Conservation (phyloP, 2,113 vertebrate species). For the Pachypanchax playfairii region DNA sequence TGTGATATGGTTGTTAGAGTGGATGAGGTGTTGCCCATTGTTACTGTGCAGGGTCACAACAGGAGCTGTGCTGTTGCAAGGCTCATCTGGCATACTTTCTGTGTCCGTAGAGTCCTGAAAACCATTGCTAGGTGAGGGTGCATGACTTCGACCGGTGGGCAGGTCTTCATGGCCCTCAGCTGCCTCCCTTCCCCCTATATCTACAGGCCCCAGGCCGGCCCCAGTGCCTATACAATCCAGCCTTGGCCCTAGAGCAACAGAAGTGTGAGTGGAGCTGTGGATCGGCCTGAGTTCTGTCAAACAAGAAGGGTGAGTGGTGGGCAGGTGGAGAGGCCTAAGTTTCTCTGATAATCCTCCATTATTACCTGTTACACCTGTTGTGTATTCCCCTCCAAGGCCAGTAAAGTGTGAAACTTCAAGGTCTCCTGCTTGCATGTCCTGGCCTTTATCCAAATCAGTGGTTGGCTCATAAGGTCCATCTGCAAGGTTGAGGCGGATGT, state of each 20-base stretch:
- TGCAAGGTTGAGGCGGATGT: constrained; percentile 88
- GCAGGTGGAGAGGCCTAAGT: constrained; percentile 75
- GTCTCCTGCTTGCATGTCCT: constrained; percentile 80
- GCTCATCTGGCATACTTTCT: constrained; percentile 94
- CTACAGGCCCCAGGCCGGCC: constrained; percentile 40
- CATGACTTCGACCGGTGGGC: constrained; percentile 71
- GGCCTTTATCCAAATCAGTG: constrained; percentile 88
- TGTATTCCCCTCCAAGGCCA: constrained; percentile 76
- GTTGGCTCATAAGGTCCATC: constrained; percentile 90
- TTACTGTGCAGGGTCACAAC: constrained; percentile 51
- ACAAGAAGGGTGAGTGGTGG: constrained; percentile 85
- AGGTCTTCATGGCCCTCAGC: constrained; percentile 89
- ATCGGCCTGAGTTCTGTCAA: constrained; percentile 89
- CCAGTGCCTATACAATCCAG: constrained; percentile 80
- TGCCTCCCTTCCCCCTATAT: constrained; percentile 84
- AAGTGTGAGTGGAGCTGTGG: constrained; percentile 88
- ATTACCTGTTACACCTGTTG: constrained; percentile 60
- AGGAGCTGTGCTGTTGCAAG: constrained; percentile 72
- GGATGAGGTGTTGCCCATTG: constrained; percentile 74
- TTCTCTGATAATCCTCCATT: constrained; percentile 72
- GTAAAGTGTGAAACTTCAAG: constrained; percentile 71
- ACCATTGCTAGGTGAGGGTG: constrained; percentile 88
- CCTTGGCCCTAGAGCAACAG: constrained; percentile 84
- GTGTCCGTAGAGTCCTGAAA: constrained; percentile 98
- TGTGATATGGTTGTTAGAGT: constrained; percentile 57